A percentile compares a stretch with the other conserved stretches of the same genome.
These are phyloP conservation scores for Ataeniobius toweri DNA, from an alignment of 2,797 vertebrate species.

Conservation along the genomic window DNA sequence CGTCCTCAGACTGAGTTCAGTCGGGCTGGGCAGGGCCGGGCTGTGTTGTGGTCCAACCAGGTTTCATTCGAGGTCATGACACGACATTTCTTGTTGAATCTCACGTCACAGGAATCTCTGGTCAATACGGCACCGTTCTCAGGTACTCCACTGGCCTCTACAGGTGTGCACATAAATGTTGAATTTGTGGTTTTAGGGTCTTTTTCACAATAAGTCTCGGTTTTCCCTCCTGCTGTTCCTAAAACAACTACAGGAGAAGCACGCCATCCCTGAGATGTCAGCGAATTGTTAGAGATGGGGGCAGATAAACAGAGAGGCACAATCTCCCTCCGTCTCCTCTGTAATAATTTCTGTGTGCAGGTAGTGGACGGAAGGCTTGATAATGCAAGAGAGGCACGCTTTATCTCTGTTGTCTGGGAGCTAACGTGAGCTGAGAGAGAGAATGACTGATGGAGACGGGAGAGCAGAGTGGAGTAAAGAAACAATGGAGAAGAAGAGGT, in stretches of 20 bases:
- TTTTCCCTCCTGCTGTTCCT: slow-evolving; percentile 17
- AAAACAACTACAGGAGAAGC: slow-evolving; percentile 12
- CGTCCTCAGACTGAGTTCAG: neutral
- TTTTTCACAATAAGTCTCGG: neutral
- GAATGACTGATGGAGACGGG: slow-evolving; percentile 33
- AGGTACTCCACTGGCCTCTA: too few relatives aligned
- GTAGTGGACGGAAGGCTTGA: slow-evolving; percentile 60
- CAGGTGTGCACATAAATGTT: neutral
- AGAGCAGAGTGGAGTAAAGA: neutral
- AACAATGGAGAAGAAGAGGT: slow-evolving; percentile 10
- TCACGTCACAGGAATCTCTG: neutral
- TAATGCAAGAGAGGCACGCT: slow-evolving; percentile 49
- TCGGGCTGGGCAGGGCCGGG: too few relatives aligned
- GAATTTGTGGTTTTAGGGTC: neutral
- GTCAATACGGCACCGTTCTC: neutral
- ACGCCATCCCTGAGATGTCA: slow-evolving; percentile 19
- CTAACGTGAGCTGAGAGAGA: slow-evolving; percentile 29
- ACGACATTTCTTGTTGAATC: neutral
- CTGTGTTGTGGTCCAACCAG: neutral
- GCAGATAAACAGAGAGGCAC: slow-evolving; percentile 22
- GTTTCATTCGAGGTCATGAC: neutral
- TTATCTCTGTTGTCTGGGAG: slow-evolving; percentile 61
- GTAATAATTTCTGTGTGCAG: slow-evolving; percentile 52
- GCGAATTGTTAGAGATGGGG: slow-evolving; percentile 30
- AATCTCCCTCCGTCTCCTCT: slow-evolving; percentile 16